Base-by-base conservation (phyloP, 1,140 invertebrate genomes). In the Lasioglossum baleicum region DNA sequence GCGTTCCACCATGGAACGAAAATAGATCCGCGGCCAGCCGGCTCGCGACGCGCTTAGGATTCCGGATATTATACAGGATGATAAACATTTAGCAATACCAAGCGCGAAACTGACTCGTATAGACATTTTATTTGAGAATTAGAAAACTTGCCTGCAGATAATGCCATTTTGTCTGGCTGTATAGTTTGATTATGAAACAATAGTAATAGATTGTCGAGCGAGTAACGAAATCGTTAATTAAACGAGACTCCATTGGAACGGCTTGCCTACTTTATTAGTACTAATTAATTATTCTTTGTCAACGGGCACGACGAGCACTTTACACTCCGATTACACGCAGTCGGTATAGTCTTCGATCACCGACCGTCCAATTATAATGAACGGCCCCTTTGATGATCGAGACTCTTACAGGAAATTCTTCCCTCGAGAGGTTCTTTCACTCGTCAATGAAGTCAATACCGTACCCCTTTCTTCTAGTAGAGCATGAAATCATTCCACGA, bases 301-400 rank as follows among this genome's bases (percentile, higher is more conserved):
- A 44, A 44, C 53, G n/a, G 53, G 26, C 10, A 40, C 31, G 53
- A 58, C 65, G 65, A 35, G 74, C n/a, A 22, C 58, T 76, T 76
- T 69, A 69, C 53, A 69, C 74, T 76, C 42, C 74, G 68, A 76
- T 76, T 69, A 76, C 40, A 69, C 56, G 7, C 20, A 70, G 51
- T 56, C 13, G 35, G 40, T 17, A 75, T 76, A 69, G 74, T 69
- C 51, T 76, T 60, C 74, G 74, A 76, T 76, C 74, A 76, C 8
- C 20, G 74, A 69, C 40, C 74, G 74, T 76, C 60, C 53, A 76
- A 69, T 76, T 76, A 76, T 76, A 76, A 76, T 68, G 74, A 76
- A 76, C 74, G 53, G 17, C 6, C 11, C 74, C 53, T 76, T 76
- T 76, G 74, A 69, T 53, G 66, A 69, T 40, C 53, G 22, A 10